Evolutionary conservation across 2,888 invertebrate genomes (phyloP).

Genomic region (Ormyrus nitidulus): DNA sequence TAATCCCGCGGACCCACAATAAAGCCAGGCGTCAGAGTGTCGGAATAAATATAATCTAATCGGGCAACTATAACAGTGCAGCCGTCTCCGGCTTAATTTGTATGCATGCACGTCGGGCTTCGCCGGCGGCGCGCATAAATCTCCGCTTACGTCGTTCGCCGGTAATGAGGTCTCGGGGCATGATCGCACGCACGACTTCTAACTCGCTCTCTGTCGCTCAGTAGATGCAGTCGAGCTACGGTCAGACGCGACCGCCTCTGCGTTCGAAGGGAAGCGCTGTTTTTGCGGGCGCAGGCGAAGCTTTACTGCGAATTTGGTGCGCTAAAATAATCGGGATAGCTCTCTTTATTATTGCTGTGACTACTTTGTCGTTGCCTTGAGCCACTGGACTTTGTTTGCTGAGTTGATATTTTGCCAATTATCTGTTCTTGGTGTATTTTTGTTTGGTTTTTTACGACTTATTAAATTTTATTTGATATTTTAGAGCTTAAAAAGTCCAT

Average conservation of each 20-base stretch:
- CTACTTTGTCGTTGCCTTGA: no score
- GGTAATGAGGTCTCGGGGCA: slow-evolving; percentile 54
- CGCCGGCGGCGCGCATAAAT: slow-evolving; percentile 52
- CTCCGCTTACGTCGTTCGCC: slow-evolving; percentile 50
- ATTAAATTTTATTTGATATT: no score
- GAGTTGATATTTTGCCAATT: no score
- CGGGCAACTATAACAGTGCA: neutral
- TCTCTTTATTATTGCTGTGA: no score
- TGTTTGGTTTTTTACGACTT: no score
- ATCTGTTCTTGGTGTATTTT: no score
- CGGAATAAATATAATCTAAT: slow-evolving; percentile 21
- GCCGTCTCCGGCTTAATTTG: slow-evolving; percentile 31
- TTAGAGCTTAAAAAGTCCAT: no score
- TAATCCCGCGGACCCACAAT: no score
- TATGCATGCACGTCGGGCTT: slow-evolving; percentile 46
- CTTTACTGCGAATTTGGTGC: neutral
- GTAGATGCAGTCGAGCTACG: slow-evolving; percentile 13
- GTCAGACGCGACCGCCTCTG: neutral
- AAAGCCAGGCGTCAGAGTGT: neutral
- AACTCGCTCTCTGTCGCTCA: neutral
- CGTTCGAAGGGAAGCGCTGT: neutral
- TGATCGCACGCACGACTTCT: slow-evolving; percentile 41
- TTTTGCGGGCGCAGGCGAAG: neutral
- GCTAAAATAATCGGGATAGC: no score
- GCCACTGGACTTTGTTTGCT: no score